Evolutionary conservation across 2,113 vertebrate species (phyloP).

Genomic region (Elgaria multicarinata): DNA sequence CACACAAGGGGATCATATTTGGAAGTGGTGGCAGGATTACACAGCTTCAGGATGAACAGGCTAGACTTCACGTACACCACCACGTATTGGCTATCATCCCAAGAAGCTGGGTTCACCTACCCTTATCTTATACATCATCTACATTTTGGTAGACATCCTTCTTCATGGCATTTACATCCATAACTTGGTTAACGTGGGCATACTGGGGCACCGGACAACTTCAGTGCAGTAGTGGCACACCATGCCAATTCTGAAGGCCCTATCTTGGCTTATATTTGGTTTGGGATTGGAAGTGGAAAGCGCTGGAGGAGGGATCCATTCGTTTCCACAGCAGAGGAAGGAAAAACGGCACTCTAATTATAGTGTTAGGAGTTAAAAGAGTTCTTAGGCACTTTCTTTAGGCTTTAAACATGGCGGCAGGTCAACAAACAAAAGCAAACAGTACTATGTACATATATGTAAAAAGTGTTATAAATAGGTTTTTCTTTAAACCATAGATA

Average conservation of each 20-base stretch:
- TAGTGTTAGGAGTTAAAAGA: slow-evolving; percentile 77
- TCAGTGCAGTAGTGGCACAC: not conserved
- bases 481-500: slow-evolving; percentile 99
- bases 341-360: slow-evolving; percentile 71
- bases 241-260: not conserved
- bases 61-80: not conserved
- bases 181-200: not conserved
- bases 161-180: not conserved
- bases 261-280: not conserved
- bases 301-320: slow-evolving; percentile 43
- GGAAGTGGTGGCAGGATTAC: not conserved
- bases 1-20: not conserved
- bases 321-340: slow-evolving; percentile 50
- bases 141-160: not conserved
- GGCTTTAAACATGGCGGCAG: slow-evolving; percentile 81
- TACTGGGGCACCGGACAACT: not conserved
- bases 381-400: slow-evolving; percentile 92
- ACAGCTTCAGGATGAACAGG: not conserved
- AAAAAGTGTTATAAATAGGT: slow-evolving; percentile 99
- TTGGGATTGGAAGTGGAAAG: slow-evolving; percentile 23
- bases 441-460: slow-evolving; percentile 99
- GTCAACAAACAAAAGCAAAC: slow-evolving; percentile 91
- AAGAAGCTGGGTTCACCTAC: slow-evolving; percentile 50
- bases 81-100: slow-evolving; percentile 5
- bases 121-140: not conserved